A percentile compares a stretch with the other conserved stretches of the same genome.
Conservation (phyloP, 2,113 vertebrate genomes). For the Rhynchopsitta pachyrhyncha region DNA sequence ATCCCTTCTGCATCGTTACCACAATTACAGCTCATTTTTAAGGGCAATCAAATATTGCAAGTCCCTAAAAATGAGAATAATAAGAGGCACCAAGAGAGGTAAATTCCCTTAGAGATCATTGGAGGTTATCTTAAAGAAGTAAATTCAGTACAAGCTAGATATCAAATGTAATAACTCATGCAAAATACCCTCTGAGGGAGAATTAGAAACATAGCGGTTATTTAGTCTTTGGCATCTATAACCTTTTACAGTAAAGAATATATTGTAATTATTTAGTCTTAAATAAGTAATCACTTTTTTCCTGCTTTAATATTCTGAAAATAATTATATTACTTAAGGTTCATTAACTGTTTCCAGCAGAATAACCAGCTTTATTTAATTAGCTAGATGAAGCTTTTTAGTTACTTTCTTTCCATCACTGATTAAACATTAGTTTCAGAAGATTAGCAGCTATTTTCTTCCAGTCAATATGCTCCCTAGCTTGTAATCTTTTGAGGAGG, state of each 20-base stretch:
- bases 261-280: constrained; percentile 64
- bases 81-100: constrained; percentile 2
- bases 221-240: constrained; percentile 22
- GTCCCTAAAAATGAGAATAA: constrained; percentile 22
- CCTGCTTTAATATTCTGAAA: constrained; percentile 66
- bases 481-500: neutral
- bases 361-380: constrained; percentile 69
- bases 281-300: constrained; percentile 66
- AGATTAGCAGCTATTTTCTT: constrained; percentile 53
- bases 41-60: constrained; percentile 18
- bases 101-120: constrained; percentile 27
- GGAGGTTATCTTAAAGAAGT: constrained; percentile 23
- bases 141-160: neutral
- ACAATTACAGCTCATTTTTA: neutral
- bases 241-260: constrained; percentile 44
- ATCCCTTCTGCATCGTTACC: neutral
- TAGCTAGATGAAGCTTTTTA: constrained; percentile 60
- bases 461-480: constrained; percentile 24
- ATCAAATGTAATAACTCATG: constrained; percentile 10
- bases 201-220: neutral
- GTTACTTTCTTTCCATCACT: constrained; percentile 59
- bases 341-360: constrained; percentile 69
- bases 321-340: constrained; percentile 63
- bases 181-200: neutral
- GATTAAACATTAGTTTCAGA: constrained; percentile 68